A percentile compares a stretch with the other conserved stretches of the same genome.
Conservation (phyloP, 2,888 invertebrate genomes). For the Mythimna loreyi region DNA sequence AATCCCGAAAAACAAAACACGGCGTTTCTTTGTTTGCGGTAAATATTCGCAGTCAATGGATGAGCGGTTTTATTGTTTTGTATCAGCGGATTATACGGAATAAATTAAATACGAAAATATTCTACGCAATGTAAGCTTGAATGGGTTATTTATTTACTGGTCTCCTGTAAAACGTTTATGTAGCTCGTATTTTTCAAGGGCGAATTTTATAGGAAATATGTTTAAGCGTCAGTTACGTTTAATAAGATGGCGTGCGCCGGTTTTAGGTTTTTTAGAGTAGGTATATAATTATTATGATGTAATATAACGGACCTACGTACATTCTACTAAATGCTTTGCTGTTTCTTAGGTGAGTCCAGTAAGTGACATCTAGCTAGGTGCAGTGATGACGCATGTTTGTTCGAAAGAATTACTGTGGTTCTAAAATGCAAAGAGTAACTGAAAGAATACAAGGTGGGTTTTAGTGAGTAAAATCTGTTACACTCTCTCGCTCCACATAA, state of each 20-base stretch:
- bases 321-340: no score
- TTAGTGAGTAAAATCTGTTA: no score
- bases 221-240: not conserved
- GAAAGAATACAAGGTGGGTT: no score
- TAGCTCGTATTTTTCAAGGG: constrained; percentile 5
- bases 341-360: not conserved
- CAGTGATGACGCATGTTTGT: no score
- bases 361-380: no score
- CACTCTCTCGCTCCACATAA: no score
- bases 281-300: not conserved
- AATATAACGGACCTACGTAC: no score
- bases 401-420: no score
- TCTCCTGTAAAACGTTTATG: constrained; percentile 3
- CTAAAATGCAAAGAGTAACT: no score
- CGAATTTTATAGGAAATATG: constrained; percentile 12
- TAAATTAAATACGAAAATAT: constrained; percentile 40
- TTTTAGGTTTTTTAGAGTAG: not conserved
- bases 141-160: constrained; percentile 23
- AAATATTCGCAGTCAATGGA: constrained; percentile 45
- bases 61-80: constrained; percentile 49
- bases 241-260: not conserved
- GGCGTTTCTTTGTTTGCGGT: constrained; percentile 55
- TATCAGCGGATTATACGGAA: constrained; percentile 38
- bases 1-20: constrained; percentile 51
- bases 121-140: constrained; percentile 15